A percentile compares a stretch with the other conserved stretches of the same genome.
Conservation (phyloP, 2,797 vertebrate genomes). For the Catharus ustulatus region DNA sequence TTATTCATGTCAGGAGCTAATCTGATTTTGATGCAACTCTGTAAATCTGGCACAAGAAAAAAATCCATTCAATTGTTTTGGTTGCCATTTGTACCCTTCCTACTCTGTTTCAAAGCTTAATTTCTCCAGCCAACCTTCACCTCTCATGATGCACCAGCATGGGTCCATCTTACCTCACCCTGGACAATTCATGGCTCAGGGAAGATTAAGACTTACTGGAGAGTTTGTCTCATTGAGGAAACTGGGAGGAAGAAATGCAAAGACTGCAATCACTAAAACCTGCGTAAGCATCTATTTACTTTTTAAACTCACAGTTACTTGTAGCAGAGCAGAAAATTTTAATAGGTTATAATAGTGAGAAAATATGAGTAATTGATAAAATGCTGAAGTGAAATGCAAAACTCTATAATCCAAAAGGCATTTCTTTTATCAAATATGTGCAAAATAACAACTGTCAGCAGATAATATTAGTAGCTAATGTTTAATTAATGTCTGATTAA, state of each 20-base stretch:
- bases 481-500: not conserved
- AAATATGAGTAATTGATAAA: not conserved
- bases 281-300: not conserved
- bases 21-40: not conserved
- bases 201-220: not conserved
- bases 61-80: not conserved
- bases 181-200: not conserved
- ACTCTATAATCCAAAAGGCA: not conserved
- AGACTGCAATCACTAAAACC: not conserved
- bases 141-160: accelerated
- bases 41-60: not conserved
- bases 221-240: not conserved
- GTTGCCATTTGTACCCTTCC: not conserved
- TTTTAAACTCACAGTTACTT: not conserved
- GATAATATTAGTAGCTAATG: not conserved
- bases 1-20: not conserved
- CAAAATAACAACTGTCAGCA: not conserved
- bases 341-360: not conserved
- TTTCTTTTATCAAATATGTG: not conserved
- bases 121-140: not conserved
- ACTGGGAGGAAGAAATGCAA: not conserved
- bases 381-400: not conserved
- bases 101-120: not conserved
- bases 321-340: not conserved
- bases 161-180: not conserved